Conservation (phyloP, 2,113 vertebrate species). For the Phrynocephalus versicolor region DNA sequence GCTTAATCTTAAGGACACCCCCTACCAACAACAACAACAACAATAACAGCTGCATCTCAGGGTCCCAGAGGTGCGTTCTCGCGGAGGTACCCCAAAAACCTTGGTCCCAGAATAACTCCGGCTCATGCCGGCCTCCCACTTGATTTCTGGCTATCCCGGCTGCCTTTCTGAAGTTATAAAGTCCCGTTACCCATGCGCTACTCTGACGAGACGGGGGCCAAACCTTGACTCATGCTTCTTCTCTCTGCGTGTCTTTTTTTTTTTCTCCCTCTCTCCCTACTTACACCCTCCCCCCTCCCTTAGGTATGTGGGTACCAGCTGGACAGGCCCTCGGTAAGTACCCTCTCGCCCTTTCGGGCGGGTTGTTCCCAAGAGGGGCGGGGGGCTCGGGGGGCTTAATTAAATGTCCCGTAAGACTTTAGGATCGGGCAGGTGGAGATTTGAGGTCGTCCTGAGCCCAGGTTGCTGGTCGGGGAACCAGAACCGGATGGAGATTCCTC, state of each 20-base stretch:
- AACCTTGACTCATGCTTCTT: not conserved
- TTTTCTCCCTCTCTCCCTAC: not conserved
- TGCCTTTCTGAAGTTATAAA: not conserved
- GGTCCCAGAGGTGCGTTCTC: no score
- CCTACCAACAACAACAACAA: no score
- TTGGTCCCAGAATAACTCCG: not conserved
- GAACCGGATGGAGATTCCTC: no score
- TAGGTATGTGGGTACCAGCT: conserved; percentile 98
- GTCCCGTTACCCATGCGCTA: not conserved
- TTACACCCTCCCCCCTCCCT: not conserved
- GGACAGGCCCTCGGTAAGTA: conserved; percentile 95
- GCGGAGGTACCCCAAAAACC: no score
- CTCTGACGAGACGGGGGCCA: not conserved
- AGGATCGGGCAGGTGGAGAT: no score
- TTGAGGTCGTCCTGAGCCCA: not conserved
- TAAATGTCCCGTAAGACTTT: no score
- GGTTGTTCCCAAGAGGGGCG: not conserved
- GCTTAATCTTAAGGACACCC: no score
- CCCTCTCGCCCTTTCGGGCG: not conserved
- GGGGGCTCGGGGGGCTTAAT: not conserved
- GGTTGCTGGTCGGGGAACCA: not conserved
- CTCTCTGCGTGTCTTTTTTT: not conserved
- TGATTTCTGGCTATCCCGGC: not conserved
- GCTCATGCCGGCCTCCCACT: not conserved
- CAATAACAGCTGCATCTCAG: not conserved